Conservation (phyloP, 2,888 invertebrate species). For the Eulithis prunata region DNA sequence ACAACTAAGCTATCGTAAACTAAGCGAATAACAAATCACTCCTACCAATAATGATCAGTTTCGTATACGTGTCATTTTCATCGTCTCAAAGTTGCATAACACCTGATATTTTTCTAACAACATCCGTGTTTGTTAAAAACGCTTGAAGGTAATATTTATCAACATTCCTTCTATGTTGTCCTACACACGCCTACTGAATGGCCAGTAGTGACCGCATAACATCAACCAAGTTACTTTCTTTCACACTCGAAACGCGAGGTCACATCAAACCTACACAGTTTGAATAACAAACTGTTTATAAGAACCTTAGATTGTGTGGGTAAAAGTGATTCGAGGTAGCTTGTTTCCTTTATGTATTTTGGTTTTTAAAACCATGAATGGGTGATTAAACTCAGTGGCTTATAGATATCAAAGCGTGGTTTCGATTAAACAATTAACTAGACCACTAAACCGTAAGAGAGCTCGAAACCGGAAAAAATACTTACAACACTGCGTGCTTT, state of each 20-base stretch:
- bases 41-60: too few relatives aligned
- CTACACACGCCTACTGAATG: conserved; percentile 2
- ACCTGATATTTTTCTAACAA: too few relatives aligned
- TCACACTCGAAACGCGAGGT: conserved; percentile 18
- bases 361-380: too few relatives aligned
- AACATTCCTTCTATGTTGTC: neutral
- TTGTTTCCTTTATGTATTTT: too few relatives aligned
- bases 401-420: neutral
- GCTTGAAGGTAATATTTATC: neutral
- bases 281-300: neutral
- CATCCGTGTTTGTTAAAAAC: too few relatives aligned
- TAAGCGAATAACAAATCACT: too few relatives aligned
- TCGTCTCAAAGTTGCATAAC: too few relatives aligned
- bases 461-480: conserved; percentile 22
- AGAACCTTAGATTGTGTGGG: conserved; percentile 1
- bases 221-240: conserved; percentile 28
- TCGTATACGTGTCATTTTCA: too few relatives aligned
- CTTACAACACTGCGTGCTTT: conserved; percentile 15
- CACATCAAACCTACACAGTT: neutral
- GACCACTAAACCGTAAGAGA: neutral
- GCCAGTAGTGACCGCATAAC: conserved; percentile 20
- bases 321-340: neutral
- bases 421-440: neutral
- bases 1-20: too few relatives aligned
- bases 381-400: neutral